A percentile compares a stretch with the other conserved stretches of the same genome.
Evolutionary conservation across 2,888 invertebrate species (phyloP).

Genomic region (Pseudoips prasinana): DNA sequence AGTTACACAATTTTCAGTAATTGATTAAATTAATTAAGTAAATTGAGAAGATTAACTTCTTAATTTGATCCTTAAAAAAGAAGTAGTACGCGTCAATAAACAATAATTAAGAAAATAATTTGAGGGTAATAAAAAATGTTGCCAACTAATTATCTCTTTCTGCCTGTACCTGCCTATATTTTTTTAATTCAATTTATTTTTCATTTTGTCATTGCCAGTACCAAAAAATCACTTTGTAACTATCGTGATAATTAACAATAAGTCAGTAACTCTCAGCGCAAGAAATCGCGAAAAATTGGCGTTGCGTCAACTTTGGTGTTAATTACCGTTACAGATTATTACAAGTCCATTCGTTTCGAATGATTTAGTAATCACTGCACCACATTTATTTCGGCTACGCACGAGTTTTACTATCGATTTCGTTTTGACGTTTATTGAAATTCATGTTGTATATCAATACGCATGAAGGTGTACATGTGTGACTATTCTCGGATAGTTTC

Average conservation of each 20-base stretch:
- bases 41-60: too few relatives aligned
- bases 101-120: too few relatives aligned
- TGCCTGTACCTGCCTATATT: too few relatives aligned
- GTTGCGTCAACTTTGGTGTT: slow-evolving; percentile 61
- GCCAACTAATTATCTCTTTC: too few relatives aligned
- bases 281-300: slow-evolving; percentile 66
- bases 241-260: slow-evolving; percentile 72
- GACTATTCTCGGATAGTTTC: too few relatives aligned
- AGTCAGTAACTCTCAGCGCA: slow-evolving; percentile 56
- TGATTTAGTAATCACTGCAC: slow-evolving; percentile 52
- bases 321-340: slow-evolving; percentile 70
- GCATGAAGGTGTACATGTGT: too few relatives aligned
- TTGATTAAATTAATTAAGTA: too few relatives aligned
- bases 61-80: too few relatives aligned
- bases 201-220: slow-evolving; percentile 1
- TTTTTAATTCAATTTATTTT: slow-evolving; percentile 1
- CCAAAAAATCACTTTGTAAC: slow-evolving; percentile 9
- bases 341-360: slow-evolving; percentile 62
- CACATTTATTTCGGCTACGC: slow-evolving; percentile 36
- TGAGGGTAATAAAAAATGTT: too few relatives aligned
- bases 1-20: too few relatives aligned
- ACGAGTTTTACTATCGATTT: slow-evolving; percentile 30
- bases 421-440: slow-evolving; percentile 18
- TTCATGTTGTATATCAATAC: too few relatives aligned
- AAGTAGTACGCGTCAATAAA: too few relatives aligned